Conservation (phyloP, 2,113 vertebrate species). For the Benitochromis conjunctus region DNA sequence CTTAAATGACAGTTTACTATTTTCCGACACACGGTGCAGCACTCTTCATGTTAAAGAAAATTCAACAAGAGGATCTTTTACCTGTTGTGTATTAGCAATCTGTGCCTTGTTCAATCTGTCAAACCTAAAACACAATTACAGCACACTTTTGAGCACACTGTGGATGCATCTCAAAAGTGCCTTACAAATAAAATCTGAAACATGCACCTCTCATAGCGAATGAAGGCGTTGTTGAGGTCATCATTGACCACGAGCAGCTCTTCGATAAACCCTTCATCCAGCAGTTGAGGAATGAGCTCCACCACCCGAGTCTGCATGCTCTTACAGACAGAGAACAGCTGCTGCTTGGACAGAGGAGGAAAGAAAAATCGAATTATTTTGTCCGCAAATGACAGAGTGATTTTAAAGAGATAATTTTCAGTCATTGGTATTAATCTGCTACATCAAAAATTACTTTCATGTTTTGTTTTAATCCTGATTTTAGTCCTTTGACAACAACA, state of each 20-base stretch:
- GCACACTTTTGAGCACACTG: not conserved
- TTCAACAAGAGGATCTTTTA: not conserved
- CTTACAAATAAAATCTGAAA: not conserved
- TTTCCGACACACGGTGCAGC: not conserved
- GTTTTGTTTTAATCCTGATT: not conserved
- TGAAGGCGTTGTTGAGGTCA: constrained; percentile 92
- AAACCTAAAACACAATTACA: constrained; percentile 75
- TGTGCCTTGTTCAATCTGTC: constrained; percentile 84
- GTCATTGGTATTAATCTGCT: not conserved
- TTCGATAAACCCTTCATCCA: constrained; percentile 84
- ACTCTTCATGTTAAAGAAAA: not conserved
- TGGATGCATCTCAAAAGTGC: rapidly evolving
- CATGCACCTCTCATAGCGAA: constrained; percentile 83
- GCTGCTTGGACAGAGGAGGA: constrained; percentile 54
- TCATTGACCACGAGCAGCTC: constrained; percentile 93
- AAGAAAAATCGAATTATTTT: not conserved
- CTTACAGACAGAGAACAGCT: constrained; percentile 78
- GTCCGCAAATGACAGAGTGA: not conserved
- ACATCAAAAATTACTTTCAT: not conserved
- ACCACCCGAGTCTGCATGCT: constrained; percentile 92
- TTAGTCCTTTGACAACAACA: not conserved
- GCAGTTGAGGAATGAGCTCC: constrained; percentile 87
- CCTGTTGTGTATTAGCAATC: constrained; percentile 45
- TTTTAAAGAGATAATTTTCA: not conserved
- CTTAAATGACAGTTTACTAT: not conserved